These are phyloP conservation scores for Coremacera marginata DNA, from an alignment of 2,888 invertebrate genomes.

Conservation along the genomic window DNA sequence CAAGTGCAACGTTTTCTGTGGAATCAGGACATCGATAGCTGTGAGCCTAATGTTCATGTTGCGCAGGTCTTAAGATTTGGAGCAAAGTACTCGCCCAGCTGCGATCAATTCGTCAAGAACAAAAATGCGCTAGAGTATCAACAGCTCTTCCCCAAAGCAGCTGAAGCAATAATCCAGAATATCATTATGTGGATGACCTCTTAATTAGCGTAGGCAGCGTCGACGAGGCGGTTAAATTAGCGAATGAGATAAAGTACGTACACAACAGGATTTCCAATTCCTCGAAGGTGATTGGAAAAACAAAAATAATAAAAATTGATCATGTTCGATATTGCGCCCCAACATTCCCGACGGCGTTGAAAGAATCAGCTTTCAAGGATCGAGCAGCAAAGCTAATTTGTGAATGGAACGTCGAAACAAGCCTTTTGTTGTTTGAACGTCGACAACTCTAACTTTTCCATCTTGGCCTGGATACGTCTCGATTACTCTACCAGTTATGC, in stretches of 20 bases:
- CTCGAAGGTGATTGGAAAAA: constrained; percentile 28
- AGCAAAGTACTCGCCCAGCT: constrained; percentile 41
- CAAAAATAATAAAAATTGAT: too few species aligned
- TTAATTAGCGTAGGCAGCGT: constrained; percentile 51
- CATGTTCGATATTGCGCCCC: too few species aligned
- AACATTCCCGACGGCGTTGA: too few species aligned
- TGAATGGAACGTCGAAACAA: too few species aligned
- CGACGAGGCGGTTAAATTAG: constrained; percentile 43
- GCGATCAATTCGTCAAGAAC: constrained; percentile 38
- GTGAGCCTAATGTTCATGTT: constrained; percentile 27
- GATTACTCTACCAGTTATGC: too few species aligned
- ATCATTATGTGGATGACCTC: constrained; percentile 56
- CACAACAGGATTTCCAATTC: constrained; percentile 53
- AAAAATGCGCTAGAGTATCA: constrained; percentile 25
- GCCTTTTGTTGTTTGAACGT: too few species aligned
- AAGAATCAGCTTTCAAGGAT: too few species aligned
- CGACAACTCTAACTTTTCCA: too few species aligned
- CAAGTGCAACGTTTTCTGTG: constrained; percentile 42
- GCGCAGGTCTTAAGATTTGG: constrained; percentile 44
- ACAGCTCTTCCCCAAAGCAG: neutral
- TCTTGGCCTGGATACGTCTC: too few species aligned
- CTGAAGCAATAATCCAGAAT: neutral
- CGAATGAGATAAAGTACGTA: constrained; percentile 42
- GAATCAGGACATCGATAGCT: constrained; percentile 23
- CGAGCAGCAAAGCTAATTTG: too few species aligned